Base-by-base conservation (phyloP, 2,888 invertebrate species). In the Catocala nupta region DNA sequence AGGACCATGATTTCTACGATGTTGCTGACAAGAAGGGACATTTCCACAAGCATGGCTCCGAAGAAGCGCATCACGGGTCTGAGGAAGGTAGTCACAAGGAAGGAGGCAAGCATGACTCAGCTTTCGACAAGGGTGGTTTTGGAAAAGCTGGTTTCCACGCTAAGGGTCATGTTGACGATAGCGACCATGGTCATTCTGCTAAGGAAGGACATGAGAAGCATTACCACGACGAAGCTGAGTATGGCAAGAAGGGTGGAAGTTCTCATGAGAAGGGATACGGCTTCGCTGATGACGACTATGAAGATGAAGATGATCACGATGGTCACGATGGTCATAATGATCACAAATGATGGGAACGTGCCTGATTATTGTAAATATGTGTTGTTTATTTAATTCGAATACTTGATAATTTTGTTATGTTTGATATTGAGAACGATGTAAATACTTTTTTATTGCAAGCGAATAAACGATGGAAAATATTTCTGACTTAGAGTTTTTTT, bases 1-100 rank as follows among this genome's bases (percentile, higher is more conserved):
- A 97, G 81, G 96, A 96, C 80, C 96, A 96, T 74, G 96, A 96
- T 77, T 97, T 97, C 90, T 97, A 97, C 83, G 97, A 97, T 79
- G 96, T 96, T 54, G 95, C 95, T 34, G 96, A 96, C 81, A 95
- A 95, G 56, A 95, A 95, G 54, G 96, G 96, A 0, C 95, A 96
- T 81, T 96, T 95, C 81, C 95, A 95, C 65, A 96, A 96, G 80
- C 95, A 96, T 81, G 96, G 95, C 0, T 92, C 94, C 68, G 90
- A 92, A 65, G 91, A 95, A 63, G 92, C 91, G 45, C 92, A 95
- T 45, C 95, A 96, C 67, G 92, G 91, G 0, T 89, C 94, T 0
- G 93, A 92, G 62, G 91, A 95, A 65, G 96, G 96, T 5, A 95
- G 86, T 13, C 94, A 94, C 70, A 91, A 95, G 73, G 94, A 96